Evolutionary conservation across 2,113 vertebrate species (phyloP).

Genomic region (Hemiscyllium ocellatum): DNA sequence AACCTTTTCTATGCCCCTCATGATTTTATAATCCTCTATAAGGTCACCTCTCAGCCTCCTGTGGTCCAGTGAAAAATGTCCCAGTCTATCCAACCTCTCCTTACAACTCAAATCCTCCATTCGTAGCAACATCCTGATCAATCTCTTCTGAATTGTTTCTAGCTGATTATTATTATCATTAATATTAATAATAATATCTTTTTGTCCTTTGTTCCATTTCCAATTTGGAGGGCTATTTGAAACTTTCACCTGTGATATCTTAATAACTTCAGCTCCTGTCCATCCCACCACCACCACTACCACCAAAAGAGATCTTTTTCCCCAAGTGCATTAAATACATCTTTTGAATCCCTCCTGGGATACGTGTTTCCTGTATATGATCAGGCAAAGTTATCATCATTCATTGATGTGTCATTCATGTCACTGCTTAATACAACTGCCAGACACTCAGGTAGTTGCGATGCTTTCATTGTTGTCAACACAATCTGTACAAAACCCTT

Average conservation of each 20-base stretch:
- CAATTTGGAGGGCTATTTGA: not conserved
- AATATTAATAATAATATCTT: too few species aligned
- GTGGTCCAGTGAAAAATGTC: too few species aligned
- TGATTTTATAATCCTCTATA: too few species aligned
- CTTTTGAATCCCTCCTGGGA: not conserved
- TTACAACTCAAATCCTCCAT: too few species aligned
- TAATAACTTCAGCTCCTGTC: too few species aligned
- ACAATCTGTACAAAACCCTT: not conserved
- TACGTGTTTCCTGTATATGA: not conserved
- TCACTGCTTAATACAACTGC: not conserved
- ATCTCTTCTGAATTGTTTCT: too few species aligned
- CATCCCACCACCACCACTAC: not conserved
- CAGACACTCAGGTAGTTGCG: not conserved
- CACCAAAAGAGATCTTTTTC: not conserved
- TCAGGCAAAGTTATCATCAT: not conserved
- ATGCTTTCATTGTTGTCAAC: not conserved
- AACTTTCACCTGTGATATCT: not conserved
- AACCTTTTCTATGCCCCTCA: too few species aligned
- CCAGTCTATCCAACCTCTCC: too few species aligned
- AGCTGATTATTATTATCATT: too few species aligned
- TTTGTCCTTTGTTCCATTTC: not conserved
- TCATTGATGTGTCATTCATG: not conserved
- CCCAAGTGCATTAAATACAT: not conserved
- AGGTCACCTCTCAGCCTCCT: too few species aligned
- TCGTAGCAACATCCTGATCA: too few species aligned